A percentile compares a stretch with the other conserved stretches of the same genome.
phyloP scores from a whole-genome alignment of 1,140 invertebrate species.

The Procambarus virginalis region DNA sequence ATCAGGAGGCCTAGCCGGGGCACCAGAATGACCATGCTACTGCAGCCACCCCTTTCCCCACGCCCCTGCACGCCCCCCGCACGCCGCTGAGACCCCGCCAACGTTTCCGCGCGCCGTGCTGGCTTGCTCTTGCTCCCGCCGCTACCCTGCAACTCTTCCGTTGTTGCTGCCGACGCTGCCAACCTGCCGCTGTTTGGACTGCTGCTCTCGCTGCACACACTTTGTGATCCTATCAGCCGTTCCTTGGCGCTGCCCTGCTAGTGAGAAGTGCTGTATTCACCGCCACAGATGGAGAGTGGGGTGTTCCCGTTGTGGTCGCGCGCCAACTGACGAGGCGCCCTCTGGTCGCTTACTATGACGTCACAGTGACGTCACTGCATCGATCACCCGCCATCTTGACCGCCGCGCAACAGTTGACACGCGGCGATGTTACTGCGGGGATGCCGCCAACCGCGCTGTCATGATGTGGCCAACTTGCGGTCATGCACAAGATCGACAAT shows the following conservation, averaged over 20 bases:
- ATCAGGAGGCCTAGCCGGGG: conserved; percentile 29
- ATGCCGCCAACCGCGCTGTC: neutral
- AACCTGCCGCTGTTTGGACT: conserved; percentile 26
- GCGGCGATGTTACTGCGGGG: conserved; percentile 40
- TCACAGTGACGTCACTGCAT: conserved; percentile 40
- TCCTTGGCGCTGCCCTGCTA: conserved; percentile 9
- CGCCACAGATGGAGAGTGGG: conserved; percentile 28
- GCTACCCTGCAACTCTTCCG: conserved; percentile 30
- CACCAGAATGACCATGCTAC: conserved; percentile 15
- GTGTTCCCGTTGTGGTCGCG: conserved; percentile 33
- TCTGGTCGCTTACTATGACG: conserved; percentile 38
- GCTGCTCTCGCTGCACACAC: conserved; percentile 21
- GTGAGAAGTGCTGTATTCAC: conserved; percentile 21
- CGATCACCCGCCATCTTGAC: conserved; percentile 59
- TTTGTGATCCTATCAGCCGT: neutral
- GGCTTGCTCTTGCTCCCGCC: conserved; percentile 2
- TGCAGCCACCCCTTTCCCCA: conserved; percentile 23
- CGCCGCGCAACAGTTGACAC: conserved; percentile 59
- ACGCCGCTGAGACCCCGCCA: conserved; percentile 53
- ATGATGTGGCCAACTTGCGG: neutral
- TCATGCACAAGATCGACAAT: neutral
- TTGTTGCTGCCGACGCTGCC: conserved; percentile 5
- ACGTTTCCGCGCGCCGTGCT: conserved; percentile 56
- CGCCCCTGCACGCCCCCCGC: conserved; percentile 41
- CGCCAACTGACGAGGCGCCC: conserved; percentile 51